Percentiles rank a stretch among this genome's conserved stretches.
Conservation (phyloP, 2,888 invertebrate genomes). For the Amblyjoppa proteus region DNA sequence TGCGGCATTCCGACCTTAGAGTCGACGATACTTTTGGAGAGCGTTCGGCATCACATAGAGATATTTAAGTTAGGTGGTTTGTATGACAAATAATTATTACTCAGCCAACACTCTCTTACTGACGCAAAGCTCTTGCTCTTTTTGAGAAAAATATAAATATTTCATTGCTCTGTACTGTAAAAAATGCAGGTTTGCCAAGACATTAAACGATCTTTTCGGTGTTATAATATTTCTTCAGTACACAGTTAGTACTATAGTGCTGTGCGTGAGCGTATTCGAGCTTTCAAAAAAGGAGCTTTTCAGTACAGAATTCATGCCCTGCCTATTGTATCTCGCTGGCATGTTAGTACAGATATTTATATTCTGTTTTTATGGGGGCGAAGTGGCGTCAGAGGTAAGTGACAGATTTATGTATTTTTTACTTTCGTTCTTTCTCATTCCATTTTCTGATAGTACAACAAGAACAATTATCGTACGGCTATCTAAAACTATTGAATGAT, state of each 20-base stretch:
- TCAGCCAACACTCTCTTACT: background rate
- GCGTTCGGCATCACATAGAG: background rate
- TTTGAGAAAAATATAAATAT: background rate
- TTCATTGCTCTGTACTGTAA: background rate
- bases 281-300: constrained; percentile 22
- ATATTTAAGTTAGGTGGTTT: background rate
- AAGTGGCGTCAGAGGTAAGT: constrained; percentile 34
- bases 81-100: background rate
- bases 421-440: background rate
- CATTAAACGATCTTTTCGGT: constrained; percentile 35
- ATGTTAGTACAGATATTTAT: constrained; percentile 50
- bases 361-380: constrained; percentile 42
- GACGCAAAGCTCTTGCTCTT: background rate
- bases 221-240: constrained; percentile 42
- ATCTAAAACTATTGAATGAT: too few species aligned
- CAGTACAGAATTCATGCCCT: constrained; percentile 28
- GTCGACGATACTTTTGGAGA: background rate
- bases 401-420: background rate
- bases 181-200: constrained; percentile 42
- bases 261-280: constrained; percentile 47
- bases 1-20: background rate
- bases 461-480: too few species aligned
- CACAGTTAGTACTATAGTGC: constrained; percentile 32
- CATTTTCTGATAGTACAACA: background rate
- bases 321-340: constrained; percentile 12